Evolutionary conservation across 2,113 vertebrate genomes (phyloP).

Genomic region (Zosterops hypoxanthus): DNA sequence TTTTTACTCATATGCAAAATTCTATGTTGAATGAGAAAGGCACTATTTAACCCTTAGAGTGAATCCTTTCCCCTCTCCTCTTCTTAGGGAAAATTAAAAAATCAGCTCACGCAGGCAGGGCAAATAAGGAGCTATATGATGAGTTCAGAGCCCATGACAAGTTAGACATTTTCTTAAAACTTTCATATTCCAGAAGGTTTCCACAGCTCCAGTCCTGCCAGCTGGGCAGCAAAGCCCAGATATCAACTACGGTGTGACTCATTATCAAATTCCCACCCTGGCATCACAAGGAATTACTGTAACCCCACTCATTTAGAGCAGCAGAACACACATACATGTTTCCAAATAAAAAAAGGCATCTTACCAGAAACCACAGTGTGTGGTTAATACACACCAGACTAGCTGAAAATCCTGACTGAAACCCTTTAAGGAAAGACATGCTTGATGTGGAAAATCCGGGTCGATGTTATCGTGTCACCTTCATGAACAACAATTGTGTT

Average conservation of each 20-base stretch:
- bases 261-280: neutral
- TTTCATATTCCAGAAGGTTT: neutral
- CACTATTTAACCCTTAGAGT: neutral
- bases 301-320: neutral
- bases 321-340: neutral
- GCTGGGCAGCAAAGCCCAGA: neutral
- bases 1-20: neutral
- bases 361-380: neutral
- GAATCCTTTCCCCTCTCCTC: neutral
- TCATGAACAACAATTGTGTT: neutral
- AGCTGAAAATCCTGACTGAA: constrained; percentile 9
- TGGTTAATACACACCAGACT: neutral
- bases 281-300: neutral
- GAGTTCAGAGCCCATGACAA: neutral
- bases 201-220: neutral
- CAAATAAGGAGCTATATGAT: neutral
- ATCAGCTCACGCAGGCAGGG: neutral
- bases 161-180: neutral
- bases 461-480: neutral
- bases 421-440: neutral
- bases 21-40: neutral
- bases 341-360: neutral
- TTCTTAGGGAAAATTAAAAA: neutral
- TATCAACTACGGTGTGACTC: accelerated
- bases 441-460: neutral